phyloP scores from a whole-genome alignment of 2,113 vertebrate genomes.

The Mirounga angustirostris region DNA sequence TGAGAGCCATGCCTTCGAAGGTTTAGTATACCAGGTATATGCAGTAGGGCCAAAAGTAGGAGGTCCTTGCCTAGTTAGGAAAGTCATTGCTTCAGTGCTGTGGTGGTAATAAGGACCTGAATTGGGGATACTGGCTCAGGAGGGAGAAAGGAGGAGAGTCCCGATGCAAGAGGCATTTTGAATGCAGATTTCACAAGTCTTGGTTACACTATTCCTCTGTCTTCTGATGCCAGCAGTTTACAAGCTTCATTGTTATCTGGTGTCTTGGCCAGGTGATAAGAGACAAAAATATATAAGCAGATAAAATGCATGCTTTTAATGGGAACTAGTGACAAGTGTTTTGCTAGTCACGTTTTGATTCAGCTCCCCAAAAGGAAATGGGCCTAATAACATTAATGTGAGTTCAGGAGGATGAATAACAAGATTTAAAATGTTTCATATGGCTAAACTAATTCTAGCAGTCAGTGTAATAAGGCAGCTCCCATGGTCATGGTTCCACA shows the following conservation, averaged over 20 bases:
- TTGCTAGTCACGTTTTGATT: background rate
- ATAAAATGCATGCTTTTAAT: slow-evolving; percentile 24
- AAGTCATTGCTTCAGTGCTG: background rate
- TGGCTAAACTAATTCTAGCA: background rate
- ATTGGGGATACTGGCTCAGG: background rate
- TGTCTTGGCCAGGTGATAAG: background rate
- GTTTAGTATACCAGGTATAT: background rate
- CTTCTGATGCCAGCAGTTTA: background rate
- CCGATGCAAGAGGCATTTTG: background rate
- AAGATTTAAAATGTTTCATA: background rate
- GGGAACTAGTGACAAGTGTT: background rate
- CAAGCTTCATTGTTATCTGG: background rate
- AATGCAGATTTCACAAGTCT: background rate
- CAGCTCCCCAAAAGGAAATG: background rate
- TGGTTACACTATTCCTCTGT: background rate
- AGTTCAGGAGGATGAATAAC: background rate
- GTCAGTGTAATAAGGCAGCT: background rate
- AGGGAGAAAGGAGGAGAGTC: background rate
- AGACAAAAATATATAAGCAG: background rate
- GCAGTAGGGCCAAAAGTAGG: background rate
- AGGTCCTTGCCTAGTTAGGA: background rate
- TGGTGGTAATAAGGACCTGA: background rate
- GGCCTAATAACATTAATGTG: background rate
- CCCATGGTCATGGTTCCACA: background rate
- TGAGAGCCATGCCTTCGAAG: background rate